Evolutionary conservation across 1,140 invertebrate species (phyloP).

Genomic region (Drosophila cardini): DNA sequence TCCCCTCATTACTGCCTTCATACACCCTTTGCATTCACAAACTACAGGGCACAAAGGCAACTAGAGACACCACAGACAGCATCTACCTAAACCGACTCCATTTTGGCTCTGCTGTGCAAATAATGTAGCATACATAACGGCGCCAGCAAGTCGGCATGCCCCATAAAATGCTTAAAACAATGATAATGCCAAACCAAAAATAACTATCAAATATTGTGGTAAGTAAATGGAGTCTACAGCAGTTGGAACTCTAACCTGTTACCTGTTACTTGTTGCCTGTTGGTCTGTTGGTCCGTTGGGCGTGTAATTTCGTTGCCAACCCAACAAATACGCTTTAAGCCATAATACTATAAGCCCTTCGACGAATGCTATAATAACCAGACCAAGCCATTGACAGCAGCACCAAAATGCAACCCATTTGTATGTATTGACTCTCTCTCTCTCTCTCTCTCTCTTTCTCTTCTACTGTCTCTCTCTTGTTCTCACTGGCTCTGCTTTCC

Average conservation of each 20-base stretch:
- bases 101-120: conserved; percentile 26
- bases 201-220: conserved; percentile 48
- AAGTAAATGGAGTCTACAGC: neutral
- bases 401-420: conserved; percentile 1
- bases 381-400: neutral
- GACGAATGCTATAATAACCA: neutral
- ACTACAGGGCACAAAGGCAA: neutral
- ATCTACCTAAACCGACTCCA: neutral
- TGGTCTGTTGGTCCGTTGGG: conserved; percentile 10
- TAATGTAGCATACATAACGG: conserved; percentile 49
- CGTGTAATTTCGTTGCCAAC: conserved; percentile 39
- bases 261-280: conserved; percentile 16
- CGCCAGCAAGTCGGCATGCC: conserved; percentile 4
- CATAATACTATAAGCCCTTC: conserved; percentile 15
- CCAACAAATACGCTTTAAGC: conserved; percentile 36
- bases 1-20: too few species aligned
- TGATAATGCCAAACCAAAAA: conserved; percentile 57
- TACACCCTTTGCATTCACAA: neutral
- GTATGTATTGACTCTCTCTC: neutral
- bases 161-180: conserved; percentile 51
- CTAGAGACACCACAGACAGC: neutral
- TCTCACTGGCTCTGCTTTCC: too few species aligned
- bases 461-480: too few species aligned
- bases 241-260: conserved; percentile 29
- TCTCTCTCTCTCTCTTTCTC: neutral